Percentiles rank a stretch among this genome's conserved stretches.
Evolutionary conservation across 2,888 invertebrate species (phyloP).

Genomic region (Orgyia antiqua): DNA sequence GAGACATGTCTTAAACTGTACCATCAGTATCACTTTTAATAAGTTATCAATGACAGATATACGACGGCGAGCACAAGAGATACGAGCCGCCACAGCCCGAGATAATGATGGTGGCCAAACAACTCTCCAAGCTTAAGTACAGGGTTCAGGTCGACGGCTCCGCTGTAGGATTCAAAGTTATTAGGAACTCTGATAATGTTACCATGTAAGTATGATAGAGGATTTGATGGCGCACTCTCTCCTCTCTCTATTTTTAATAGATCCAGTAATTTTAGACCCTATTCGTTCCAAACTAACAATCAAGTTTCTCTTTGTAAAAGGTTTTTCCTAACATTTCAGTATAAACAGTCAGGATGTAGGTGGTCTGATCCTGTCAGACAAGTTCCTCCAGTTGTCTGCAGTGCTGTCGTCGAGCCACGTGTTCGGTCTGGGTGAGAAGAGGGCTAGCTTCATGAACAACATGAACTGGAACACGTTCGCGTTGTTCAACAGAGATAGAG

Average conservation of each 20-base stretch:
- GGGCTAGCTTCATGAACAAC: constrained; percentile 78
- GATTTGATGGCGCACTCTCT: background rate
- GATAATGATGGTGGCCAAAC: constrained; percentile 71
- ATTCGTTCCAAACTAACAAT: too few species aligned
- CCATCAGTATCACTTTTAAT: too few species aligned
- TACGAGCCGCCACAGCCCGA: constrained; percentile 84
- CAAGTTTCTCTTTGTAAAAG: too few species aligned
- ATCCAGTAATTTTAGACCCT: too few species aligned
- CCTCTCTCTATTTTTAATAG: too few species aligned
- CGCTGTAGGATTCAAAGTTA: constrained; percentile 80
- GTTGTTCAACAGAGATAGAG: constrained; percentile 83
- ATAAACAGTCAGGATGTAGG: constrained; percentile 83
- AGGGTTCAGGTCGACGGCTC: constrained; percentile 73
- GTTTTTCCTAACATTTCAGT: too few species aligned
- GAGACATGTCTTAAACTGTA: too few species aligned
- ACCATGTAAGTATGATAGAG: constrained; percentile 65
- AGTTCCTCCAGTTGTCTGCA: constrained; percentile 83
- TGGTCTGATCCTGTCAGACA: constrained; percentile 85
- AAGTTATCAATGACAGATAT: too few species aligned
- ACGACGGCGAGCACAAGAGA: constrained; percentile 63
- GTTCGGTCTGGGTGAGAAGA: constrained; percentile 87
- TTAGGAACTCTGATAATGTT: constrained; percentile 72
- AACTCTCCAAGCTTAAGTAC: constrained; percentile 71
- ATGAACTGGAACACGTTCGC: constrained; percentile 83
- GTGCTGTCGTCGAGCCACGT: constrained; percentile 81